These are phyloP conservation scores for Agrypnia vestita DNA, from an alignment of 1,140 invertebrate species.

Conservation along the genomic window DNA sequence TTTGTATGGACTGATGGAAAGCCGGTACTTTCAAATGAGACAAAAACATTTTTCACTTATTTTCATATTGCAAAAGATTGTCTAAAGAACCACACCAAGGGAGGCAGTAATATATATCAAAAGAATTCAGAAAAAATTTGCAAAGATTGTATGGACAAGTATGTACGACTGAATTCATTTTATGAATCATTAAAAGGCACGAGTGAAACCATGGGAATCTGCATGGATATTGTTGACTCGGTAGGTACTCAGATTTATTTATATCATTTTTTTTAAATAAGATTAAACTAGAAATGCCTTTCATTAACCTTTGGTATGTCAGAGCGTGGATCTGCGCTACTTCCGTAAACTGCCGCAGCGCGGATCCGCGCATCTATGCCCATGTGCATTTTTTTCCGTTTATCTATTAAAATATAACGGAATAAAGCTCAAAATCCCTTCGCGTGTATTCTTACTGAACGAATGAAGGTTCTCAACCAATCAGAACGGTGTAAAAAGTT, in stretches of 20 bases:
- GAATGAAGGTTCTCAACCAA: too few relatives aligned
- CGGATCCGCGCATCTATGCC: too few relatives aligned
- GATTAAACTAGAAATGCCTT: too few relatives aligned
- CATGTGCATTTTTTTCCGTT: too few relatives aligned
- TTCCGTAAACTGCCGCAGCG: too few relatives aligned
- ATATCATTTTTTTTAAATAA: too few relatives aligned
- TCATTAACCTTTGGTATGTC: too few relatives aligned
- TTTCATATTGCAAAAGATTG: slow-evolving; percentile 70
- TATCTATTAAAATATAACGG: too few relatives aligned
- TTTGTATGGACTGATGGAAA: slow-evolving; percentile 68
- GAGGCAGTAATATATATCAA: slow-evolving; percentile 9
- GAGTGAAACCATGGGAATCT: slow-evolving; percentile 73
- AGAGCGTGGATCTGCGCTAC: too few relatives aligned
- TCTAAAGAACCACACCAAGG: slow-evolving; percentile 65
- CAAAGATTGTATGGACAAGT: slow-evolving; percentile 71
- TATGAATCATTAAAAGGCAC: slow-evolving; percentile 73
- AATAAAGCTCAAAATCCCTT: too few relatives aligned
- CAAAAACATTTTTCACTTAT: slow-evolving; percentile 69
- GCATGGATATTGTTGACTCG: slow-evolving; percentile 76
- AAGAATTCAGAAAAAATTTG: slow-evolving; percentile 68
- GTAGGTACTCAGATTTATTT: slow-evolving; percentile 64
- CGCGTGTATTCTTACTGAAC: too few relatives aligned
- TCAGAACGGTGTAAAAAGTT: too few relatives aligned
- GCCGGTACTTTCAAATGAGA: slow-evolving; percentile 69
- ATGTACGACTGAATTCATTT: slow-evolving; percentile 71